Evolutionary conservation across 2,113 vertebrate genomes (phyloP), one percentile per base, ranked within the genome.

Genomic region (Callaeas wilsoni): DNA sequence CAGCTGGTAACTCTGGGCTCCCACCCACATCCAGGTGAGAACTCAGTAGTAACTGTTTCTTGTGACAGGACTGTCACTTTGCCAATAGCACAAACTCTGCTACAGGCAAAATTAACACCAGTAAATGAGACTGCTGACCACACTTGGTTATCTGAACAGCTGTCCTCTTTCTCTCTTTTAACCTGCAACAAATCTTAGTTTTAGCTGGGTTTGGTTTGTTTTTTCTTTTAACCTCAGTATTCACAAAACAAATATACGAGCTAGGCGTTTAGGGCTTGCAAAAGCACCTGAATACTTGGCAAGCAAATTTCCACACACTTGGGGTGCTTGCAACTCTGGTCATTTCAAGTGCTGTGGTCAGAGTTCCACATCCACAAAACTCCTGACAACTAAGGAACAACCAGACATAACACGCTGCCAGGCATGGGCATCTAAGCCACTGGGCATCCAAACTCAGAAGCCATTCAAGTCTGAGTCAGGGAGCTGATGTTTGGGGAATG

Each of bases 21-120:
- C 47, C 2, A 5, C 2, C 32, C 4, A 2, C 1, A 4, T 2
- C 8, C 50, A 56, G 35, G 12, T 7, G 13, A 89, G 22, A 89
- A 50, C 21, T 67, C 56, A 53, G n/a, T 7, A 57, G 33, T 55
- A 69, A n/a, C 10, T n/a, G 2, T n/a, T 50, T 33, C 23, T n/a
- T 30, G 21, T 21, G 35, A 52, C 8, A 80, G 46, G 50, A 52
- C 46, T 35, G 39, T 30, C 23, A 30, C n/a, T 86, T 75, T 62
- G 27, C 19, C 8, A 4, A 42, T 6, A 23, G n/a, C 29, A 84
- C 18, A 6, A 76, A 73, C 1, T 12, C 2, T 11, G 33, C 57
- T 68, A 49, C 0, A 4, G 35, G 19, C 7, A 90, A 88, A 85
- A 73, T 30, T 33, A 85, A 78, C 13, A 14, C 26, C 25, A 64